These are phyloP conservation scores for Ophioninae sp. DNA, from an alignment of 2,888 invertebrate genomes.

Conservation along the genomic window DNA sequence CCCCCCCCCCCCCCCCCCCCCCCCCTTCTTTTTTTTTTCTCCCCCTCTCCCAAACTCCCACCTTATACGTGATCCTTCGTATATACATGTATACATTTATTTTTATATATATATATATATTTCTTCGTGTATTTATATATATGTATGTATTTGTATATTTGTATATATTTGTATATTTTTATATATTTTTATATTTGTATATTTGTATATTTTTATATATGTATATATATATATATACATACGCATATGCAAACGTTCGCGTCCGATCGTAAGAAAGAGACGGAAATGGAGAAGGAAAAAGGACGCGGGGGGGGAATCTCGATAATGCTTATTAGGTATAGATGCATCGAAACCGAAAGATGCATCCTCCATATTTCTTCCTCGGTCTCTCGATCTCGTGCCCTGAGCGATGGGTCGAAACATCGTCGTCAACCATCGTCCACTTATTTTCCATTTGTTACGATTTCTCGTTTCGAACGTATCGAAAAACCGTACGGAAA, in stretches of 20 bases:
- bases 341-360: background rate
- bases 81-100: background rate
- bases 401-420: background rate
- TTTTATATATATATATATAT: conserved; percentile 8
- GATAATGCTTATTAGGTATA: conserved; percentile 74
- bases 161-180: conserved; percentile 8
- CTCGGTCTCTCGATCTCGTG: conserved; percentile 26
- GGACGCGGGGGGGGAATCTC: conserved; percentile 58
- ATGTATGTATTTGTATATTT: background rate
- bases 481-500: too few relatives aligned
- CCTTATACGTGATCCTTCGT: conserved; percentile 63
- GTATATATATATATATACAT: conserved; percentile 12
- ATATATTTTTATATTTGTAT: background rate
- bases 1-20: too few relatives aligned
- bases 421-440: conserved; percentile 10
- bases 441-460: background rate
- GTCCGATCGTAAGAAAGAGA: conserved; percentile 35
- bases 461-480: background rate
- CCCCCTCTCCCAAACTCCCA: conserved; percentile 78
- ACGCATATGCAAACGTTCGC: conserved; percentile 3
- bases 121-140: conserved; percentile 3
- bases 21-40: too few relatives aligned
- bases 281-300: too few relatives aligned
- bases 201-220: too few relatives aligned
- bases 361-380: conserved; percentile 36